A percentile compares a stretch with the other conserved stretches of the same genome.
These are phyloP conservation scores for Tipula vernalis DNA, from an alignment of 2,888 invertebrate species.

Conservation along the genomic window DNA sequence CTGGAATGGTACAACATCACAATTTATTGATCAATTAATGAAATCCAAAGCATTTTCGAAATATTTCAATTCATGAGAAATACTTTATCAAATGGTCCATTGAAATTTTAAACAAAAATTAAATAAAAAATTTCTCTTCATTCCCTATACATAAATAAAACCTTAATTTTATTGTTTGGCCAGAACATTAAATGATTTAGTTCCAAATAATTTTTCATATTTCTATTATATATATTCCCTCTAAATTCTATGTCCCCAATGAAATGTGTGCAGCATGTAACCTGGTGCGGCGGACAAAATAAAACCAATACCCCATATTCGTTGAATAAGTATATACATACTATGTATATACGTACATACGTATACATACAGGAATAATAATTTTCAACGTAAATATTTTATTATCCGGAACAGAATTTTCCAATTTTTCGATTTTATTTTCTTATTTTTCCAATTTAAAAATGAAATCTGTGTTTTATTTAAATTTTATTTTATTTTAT, in stretches of 20 bases:
- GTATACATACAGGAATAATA: neutral
- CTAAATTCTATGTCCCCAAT: neutral
- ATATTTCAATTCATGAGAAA: neutral
- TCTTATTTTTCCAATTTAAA: neutral
- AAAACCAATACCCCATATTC: neutral
- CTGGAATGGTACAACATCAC: too few species aligned
- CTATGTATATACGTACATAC: neutral
- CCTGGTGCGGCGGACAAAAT: neutral
- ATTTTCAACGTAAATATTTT: neutral
- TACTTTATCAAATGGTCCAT: neutral
- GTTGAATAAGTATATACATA: neutral
- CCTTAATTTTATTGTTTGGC: neutral
- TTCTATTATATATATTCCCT: neutral
- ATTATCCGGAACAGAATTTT: neutral
- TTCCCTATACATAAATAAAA: neutral
- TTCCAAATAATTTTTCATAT: neutral
- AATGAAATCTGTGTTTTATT: neutral
- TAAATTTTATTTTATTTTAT: neutral
- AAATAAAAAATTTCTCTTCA: neutral
- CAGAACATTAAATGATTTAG: neutral
- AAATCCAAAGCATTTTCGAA: neutral
- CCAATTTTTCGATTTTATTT: neutral
- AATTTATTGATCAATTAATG: neutral
- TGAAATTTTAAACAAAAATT: neutral
- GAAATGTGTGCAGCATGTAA: neutral